These are phyloP conservation scores for Umimayanthus chanpuru DNA, from an alignment of 92 coral and sea anemone genomes.

Conservation along the genomic window DNA sequence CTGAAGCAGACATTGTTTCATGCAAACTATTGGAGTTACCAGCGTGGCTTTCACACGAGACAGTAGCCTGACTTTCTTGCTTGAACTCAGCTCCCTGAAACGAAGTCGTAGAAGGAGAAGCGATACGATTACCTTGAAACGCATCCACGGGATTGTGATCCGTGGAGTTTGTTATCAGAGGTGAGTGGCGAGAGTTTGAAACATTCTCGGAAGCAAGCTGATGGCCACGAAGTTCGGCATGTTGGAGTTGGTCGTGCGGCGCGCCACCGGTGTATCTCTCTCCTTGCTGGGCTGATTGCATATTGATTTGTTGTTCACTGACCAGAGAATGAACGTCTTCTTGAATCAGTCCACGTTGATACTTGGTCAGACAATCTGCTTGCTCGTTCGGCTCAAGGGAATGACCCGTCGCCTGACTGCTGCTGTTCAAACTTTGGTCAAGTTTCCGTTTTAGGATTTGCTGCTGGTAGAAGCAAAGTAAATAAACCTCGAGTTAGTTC, in stretches of 20 bases:
- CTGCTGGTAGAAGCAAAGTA: conserved; percentile 83
- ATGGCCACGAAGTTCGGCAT: conserved; percentile 50
- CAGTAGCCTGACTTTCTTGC: conserved; percentile 69
- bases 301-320: conserved; percentile 58
- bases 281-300: conserved; percentile 56
- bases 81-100: conserved; percentile 74
- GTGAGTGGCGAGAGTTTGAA: conserved; percentile 36
- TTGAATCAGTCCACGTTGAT: conserved; percentile 55
- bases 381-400: conserved; percentile 63
- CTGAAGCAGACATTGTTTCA: conserved; percentile 47
- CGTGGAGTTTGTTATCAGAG: conserved; percentile 38
- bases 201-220: conserved; percentile 37
- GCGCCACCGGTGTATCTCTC: conserved; percentile 33
- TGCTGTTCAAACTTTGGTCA: conserved; percentile 76
- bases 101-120: conserved; percentile 53
- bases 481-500: conserved; percentile 61
- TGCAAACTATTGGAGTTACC: conserved; percentile 39
- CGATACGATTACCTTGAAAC: conserved; percentile 42
- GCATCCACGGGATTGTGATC: conserved; percentile 33
- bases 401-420: conserved; percentile 55
- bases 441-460: conserved; percentile 84
- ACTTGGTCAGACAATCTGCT: conserved; percentile 58
- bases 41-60: conserved; percentile 63
- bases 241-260: conserved; percentile 46
- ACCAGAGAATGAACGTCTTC: conserved; percentile 38